Evolutionary conservation across 2,113 vertebrate genomes (phyloP).

Genomic region (Nesoenas mayeri): DNA sequence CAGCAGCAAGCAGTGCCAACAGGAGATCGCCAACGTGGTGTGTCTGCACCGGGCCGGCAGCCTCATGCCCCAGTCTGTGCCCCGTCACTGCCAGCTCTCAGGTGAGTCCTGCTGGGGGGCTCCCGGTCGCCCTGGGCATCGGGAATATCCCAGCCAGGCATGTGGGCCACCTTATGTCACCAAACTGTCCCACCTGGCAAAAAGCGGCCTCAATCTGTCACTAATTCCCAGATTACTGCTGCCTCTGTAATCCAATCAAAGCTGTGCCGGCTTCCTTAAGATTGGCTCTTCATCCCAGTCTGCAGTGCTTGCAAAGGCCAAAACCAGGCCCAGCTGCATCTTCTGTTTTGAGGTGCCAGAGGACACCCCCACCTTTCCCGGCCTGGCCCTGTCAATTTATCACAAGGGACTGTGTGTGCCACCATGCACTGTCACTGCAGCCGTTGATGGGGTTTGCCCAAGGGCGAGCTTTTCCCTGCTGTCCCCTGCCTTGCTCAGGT

Average conservation of each 20-base stretch:
- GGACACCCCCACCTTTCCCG: not conserved
- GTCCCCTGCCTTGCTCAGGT: not conserved
- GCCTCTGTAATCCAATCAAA: slow-evolving; percentile 33
- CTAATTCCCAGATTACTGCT: not conserved
- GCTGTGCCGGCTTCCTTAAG: not conserved
- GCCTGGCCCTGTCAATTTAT: fast-evolving
- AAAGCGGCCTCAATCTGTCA: not conserved
- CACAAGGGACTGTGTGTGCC: fast-evolving
- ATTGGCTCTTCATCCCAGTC: not conserved
- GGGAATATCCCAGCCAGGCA: not conserved
- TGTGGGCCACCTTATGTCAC: fast-evolving
- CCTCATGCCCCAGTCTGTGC: slow-evolving; percentile 89
- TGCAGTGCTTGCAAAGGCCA: not conserved
- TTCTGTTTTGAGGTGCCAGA: not conserved
- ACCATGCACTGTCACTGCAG: not conserved
- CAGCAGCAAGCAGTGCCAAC: slow-evolving; percentile 89
- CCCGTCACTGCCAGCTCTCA: slow-evolving; percentile 88
- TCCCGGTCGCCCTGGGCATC: fast-evolving
- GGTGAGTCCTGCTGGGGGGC: slow-evolving; percentile 72
- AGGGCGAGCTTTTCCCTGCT: not conserved
- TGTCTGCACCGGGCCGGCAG: slow-evolving; percentile 90
- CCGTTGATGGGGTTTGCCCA: fast-evolving
- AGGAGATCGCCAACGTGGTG: slow-evolving; percentile 93
- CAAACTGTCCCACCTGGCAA: not conserved
- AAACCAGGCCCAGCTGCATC: not conserved